These are phyloP conservation scores for Brachyalestes nurse DNA, from an alignment of 2,797 vertebrate genomes.

Conservation along the genomic window DNA sequence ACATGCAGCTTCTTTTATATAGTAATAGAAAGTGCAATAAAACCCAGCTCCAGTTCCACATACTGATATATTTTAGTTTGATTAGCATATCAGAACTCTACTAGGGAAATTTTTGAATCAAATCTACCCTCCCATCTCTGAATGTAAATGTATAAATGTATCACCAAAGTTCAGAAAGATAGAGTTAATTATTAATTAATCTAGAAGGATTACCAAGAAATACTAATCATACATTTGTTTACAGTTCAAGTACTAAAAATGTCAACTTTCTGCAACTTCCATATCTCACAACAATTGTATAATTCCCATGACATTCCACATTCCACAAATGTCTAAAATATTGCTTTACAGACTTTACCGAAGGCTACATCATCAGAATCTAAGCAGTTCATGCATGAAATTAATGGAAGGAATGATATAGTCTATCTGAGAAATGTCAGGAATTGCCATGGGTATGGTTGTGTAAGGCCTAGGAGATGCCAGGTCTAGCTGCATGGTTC, in stretches of 20 bases:
- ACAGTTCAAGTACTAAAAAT: no score
- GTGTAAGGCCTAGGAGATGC: no score
- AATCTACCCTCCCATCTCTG: no score
- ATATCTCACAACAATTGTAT: not conserved
- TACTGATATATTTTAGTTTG: not conserved
- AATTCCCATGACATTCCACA: no score
- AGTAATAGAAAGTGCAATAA: no score
- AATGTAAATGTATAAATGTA: no score
- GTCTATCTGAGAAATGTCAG: slow-evolving; percentile 8
- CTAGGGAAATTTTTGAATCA: no score
- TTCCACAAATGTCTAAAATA: not conserved
- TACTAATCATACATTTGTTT: not conserved
- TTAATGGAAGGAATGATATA: not conserved
- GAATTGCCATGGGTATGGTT: no score
- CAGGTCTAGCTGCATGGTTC: no score
- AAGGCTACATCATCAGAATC: slow-evolving; percentile 5
- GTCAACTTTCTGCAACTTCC: not conserved
- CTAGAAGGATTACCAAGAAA: not conserved
- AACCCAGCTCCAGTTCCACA: no score
- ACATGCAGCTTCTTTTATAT: no score
- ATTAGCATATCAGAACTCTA: not conserved
- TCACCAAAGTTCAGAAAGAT: not conserved
- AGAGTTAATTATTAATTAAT: not conserved
- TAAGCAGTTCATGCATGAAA: slow-evolving; percentile 31
- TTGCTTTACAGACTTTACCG: slow-evolving; percentile 18